These are phyloP conservation scores for Taxidea taxus DNA, from an alignment of 2,113 vertebrate genomes.

Conservation along the genomic window DNA sequence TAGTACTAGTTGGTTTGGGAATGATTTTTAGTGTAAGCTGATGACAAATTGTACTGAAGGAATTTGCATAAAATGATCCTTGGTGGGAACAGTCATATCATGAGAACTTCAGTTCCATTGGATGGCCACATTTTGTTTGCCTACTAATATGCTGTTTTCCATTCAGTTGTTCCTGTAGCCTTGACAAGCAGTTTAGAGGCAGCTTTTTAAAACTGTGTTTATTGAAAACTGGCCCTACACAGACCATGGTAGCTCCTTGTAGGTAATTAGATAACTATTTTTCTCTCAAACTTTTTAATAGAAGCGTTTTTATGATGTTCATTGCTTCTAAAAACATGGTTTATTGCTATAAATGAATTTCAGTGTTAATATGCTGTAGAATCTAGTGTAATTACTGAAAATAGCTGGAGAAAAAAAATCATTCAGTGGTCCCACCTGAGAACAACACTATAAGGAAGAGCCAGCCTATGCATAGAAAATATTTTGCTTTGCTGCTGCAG, in stretches of 20 bases:
- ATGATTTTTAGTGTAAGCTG: conserved; percentile 31
- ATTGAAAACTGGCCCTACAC: conserved; percentile 14
- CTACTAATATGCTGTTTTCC: not conserved
- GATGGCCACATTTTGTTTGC: conserved; percentile 24
- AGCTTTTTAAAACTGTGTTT: conserved; percentile 27
- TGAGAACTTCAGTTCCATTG: not conserved
- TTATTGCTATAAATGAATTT: conserved; percentile 34
- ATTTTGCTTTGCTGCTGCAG: not conserved
- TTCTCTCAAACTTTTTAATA: conserved; percentile 2
- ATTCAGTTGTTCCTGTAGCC: conserved; percentile 14
- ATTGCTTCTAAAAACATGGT: not conserved
- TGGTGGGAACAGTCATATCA: not conserved
- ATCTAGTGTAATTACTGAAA: conserved; percentile 9
- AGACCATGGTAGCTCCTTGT: not conserved
- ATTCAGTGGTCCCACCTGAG: not conserved
- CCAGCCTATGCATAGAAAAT: not conserved
- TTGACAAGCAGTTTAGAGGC: conserved; percentile 39
- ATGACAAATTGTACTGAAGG: not conserved
- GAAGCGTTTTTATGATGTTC: conserved; percentile 8
- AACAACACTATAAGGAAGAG: not conserved
- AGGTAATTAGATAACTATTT: conserved; percentile 37
- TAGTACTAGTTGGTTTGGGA: not conserved
- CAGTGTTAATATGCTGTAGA: not conserved
- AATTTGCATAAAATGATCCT: conserved; percentile 25
- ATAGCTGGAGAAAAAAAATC: not conserved